Base-by-base conservation (phyloP, 2,113 vertebrate genomes). In the Jaculus jaculus region DNA sequence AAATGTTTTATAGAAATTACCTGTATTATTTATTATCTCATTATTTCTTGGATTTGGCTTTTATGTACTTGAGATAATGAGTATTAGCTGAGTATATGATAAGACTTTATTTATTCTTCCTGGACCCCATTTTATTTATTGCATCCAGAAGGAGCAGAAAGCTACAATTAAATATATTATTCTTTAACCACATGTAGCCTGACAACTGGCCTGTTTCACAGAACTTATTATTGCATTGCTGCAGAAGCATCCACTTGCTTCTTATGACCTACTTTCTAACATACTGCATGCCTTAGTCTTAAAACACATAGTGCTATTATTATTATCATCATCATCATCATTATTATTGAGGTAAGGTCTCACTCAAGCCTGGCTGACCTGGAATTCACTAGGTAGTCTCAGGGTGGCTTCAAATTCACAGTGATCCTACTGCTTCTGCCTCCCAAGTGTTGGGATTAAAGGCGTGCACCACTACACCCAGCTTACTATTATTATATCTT, bases 31-130 rank as follows among this genome's bases (percentile, higher is more conserved):
- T 84, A 66, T 61, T 23, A 39, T 39, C 54, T 91, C 89, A 23
- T 68, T 71, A 91, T 92, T 92, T 84, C 34, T 89, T 54, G 47
- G 32, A 61, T 75, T 84, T 92, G 18, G 34, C 89, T 74, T 93
- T 83, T 60, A 71, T 79, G 23, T 51, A 21, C 54, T 91, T 92
- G 68, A 77, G 81, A 69, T 34, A 34, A 72, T 88, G 23, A 16
- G 28, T 92, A 32, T 68, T 94, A 87, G 42, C 15, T 26, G 63
- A 72, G 13, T 23, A 15, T 21, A 72, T 65, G 68, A 73, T 13
- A 42, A 83, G 18, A 61, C 28, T 79, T 95, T 80, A n/a, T n/a
- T n/a, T n/a, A n/a, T 30, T 81, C 5, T 24, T 87, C 1, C n/a
- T 88, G 39, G 65, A 26, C 24, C 4, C 21, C 16, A 73, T 93